Base-by-base conservation (phyloP, 35 echinoderm and acorn worm species). In the Apostichopus californicus region DNA sequence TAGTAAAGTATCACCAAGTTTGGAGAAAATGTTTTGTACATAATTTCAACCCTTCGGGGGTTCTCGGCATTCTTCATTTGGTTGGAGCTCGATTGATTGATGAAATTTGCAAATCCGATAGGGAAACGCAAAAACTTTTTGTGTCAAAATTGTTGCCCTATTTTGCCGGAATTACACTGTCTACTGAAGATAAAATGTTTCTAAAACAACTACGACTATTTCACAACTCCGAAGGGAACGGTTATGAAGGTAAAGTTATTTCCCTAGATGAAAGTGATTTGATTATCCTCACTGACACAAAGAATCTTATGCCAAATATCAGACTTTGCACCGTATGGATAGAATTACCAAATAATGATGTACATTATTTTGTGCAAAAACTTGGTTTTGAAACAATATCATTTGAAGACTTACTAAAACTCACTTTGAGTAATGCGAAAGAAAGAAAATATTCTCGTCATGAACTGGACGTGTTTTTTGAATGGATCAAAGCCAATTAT, bases 401-500 rank as follows among this genome's bases (percentile, higher is more conserved):
- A 0, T 72, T 72, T 73, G 25, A 72, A 72, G 86, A 85, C 5
- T 17, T 89, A 72, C 6, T 89, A 22, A 10, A 5, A 34, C 18
- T 8, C 58, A 89, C 60, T 89, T 53, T 89, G 5, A 13, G 8
- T 0, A 82, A 34, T 14, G 80, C 80, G 8, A 57, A 53, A 55
- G 28, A 46, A 9, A 75, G 17, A 5, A 75, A 75, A 22, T 89
- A 89, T 64, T 17, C 60, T 17, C 58, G 1, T 18, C 0, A 72
- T 23, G 86, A 89, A 89, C 71, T 72, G 14, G 9, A 28, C 21
- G 20, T 34, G 46, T 17, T 89, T 11, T 72, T 73, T 52, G 15
- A 68, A 5, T 89, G 86, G 86, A 24, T 89, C 18, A 53, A 59
- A 58, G 4, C 7, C 12, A 85, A 85, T n/a, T 85, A 85, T 26